These are phyloP conservation scores for Cyanoderma ruficeps DNA, from an alignment of 2,113 vertebrate genomes.

Conservation along the genomic window DNA sequence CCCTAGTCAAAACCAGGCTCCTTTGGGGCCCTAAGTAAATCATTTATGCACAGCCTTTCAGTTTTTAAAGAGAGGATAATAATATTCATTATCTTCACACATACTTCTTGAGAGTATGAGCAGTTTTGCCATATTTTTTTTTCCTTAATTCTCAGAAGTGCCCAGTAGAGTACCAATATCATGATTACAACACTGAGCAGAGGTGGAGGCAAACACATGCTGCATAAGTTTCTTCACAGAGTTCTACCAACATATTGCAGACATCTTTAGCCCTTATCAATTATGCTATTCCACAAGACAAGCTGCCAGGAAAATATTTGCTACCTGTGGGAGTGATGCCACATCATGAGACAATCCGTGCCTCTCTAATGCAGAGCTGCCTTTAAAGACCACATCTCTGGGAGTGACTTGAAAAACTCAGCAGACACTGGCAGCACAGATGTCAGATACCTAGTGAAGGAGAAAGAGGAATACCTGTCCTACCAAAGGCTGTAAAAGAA, in stretches of 20 bases:
- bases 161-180: not conserved
- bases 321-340: conserved; percentile 46
- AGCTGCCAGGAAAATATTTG: conserved; percentile 25
- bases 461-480: not conserved
- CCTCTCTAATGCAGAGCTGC: conserved; percentile 13
- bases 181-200: not conserved
- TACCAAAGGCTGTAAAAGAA: conserved; percentile 31
- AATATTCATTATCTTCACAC: conserved; percentile 38
- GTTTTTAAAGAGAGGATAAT: conserved; percentile 49
- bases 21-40: conserved; percentile 41
- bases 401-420: conserved; percentile 14
- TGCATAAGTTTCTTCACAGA: not conserved
- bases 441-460: not conserved
- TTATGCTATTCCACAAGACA: not conserved
- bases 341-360: conserved; percentile 31
- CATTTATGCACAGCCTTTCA: conserved; percentile 13
- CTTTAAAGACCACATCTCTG: conserved; percentile 37
- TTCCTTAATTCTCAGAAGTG: conserved; percentile 8
- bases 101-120: not conserved
- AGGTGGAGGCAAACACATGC: not conserved
- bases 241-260: not conserved
- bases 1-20: conserved; percentile 38
- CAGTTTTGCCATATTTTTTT: not conserved
- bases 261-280: not conserved
- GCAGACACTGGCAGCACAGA: conserved; percentile 39